phyloP scores from a whole-genome alignment of 2,888 invertebrate genomes.

The Bellardia pandia region DNA sequence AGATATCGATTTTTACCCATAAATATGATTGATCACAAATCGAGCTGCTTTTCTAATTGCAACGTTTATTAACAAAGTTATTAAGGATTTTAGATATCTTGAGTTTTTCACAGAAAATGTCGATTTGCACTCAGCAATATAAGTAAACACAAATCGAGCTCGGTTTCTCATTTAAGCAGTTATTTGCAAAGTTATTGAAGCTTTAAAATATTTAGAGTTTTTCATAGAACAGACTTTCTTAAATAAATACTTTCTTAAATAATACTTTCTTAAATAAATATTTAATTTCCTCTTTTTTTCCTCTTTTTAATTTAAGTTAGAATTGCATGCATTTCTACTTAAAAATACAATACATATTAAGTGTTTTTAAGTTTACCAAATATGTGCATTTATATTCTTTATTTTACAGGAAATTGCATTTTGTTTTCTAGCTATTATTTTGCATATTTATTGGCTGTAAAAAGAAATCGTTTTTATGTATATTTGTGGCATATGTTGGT shows the following conservation, averaged over 20 bases:
- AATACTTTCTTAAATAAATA: neutral
- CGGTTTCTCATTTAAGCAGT: too few relatives aligned
- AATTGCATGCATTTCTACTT: neutral
- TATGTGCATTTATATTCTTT: conserved; percentile 39
- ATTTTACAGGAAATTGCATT: conserved; percentile 56
- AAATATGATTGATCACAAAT: too few relatives aligned
- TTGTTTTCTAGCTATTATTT: conserved; percentile 48
- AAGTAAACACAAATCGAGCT: too few relatives aligned
- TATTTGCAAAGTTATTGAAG: too few relatives aligned
- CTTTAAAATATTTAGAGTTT: neutral
- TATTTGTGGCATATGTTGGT: conserved; percentile 39
- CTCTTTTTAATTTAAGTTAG: neutral
- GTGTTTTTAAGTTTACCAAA: neutral
- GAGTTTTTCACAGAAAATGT: too few relatives aligned
- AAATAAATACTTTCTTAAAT: neutral
- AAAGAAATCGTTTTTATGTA: conserved; percentile 27
- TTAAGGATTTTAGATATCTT: too few relatives aligned
- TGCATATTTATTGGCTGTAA: conserved; percentile 60
- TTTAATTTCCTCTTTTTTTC: conserved; percentile 4
- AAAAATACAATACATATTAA: conserved; percentile 26
- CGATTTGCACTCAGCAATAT: too few relatives aligned
- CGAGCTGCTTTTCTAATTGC: too few relatives aligned
- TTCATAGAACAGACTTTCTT: too few relatives aligned
- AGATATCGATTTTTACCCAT: too few relatives aligned
- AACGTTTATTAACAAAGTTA: too few relatives aligned